phyloP scores from a whole-genome alignment of 2,113 vertebrate genomes.

The Etheostoma spectabile region DNA sequence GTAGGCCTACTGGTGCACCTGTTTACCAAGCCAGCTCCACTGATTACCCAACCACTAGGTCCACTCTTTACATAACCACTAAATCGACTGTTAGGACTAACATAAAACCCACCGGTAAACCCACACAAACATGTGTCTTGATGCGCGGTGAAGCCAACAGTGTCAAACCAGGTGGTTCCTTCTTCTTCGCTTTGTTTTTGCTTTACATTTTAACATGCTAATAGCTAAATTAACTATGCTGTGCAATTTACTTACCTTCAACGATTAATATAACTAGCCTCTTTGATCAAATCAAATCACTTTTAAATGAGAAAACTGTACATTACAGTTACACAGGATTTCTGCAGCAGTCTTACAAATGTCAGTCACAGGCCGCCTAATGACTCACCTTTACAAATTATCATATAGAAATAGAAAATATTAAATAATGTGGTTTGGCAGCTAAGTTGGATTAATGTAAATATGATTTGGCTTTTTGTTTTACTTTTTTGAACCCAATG shows the following conservation, averaged over 20 bases:
- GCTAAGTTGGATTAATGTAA: conserved; percentile 36
- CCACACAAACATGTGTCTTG: not conserved
- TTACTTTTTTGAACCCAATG: not conserved
- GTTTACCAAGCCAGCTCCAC: conserved; percentile 51
- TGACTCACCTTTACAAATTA: not conserved
- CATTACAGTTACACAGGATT: not conserved
- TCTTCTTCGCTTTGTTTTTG: conserved; percentile 39
- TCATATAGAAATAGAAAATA: not conserved
- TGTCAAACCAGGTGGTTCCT: conserved; percentile 39
- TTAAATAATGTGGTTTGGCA: conserved; percentile 11
- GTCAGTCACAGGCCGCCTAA: not conserved
- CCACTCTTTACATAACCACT: conserved; percentile 20
- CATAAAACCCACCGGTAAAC: conserved; percentile 45
- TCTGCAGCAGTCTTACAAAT: not conserved
- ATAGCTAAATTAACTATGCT: not conserved
- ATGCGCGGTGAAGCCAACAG: conserved; percentile 44
- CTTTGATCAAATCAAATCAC: not conserved
- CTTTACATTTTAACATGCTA: conserved; percentile 45
- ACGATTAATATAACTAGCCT: not conserved
- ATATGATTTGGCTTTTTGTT: not conserved
- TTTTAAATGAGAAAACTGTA: not conserved
- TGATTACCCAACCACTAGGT: conserved; percentile 27
- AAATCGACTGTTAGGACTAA: conserved; percentile 20
- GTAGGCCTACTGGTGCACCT: conserved; percentile 68
- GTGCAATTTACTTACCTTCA: conserved; percentile 1